Evolutionary conservation across 2,888 invertebrate species (phyloP).

Genomic region (Eilema caniola): DNA sequence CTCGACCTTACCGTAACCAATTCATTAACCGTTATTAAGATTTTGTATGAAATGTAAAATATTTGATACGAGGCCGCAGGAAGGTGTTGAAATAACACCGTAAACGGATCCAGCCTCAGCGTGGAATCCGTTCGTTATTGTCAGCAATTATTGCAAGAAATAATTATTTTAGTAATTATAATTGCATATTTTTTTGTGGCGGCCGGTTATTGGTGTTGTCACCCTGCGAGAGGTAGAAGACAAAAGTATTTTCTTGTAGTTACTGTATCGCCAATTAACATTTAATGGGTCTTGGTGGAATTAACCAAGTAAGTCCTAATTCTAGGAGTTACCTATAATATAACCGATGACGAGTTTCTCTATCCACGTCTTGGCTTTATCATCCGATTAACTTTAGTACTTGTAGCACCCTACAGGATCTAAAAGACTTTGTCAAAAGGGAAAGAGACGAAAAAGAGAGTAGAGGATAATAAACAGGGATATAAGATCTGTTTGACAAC

Average conservation of each 20-base stretch:
- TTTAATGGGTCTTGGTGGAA: too few relatives aligned
- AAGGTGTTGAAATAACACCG: constrained; percentile 42
- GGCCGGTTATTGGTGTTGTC: constrained; percentile 27
- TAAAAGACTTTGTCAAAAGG: too few relatives aligned
- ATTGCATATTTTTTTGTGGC: constrained; percentile 14
- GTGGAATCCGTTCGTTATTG: constrained; percentile 36
- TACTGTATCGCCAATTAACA: background rate
- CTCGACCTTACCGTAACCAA: constrained; percentile 45
- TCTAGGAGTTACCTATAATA: too few relatives aligned
- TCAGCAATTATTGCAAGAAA: constrained; percentile 27
- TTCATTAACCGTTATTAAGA: constrained; percentile 42
- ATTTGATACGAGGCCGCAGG: constrained; percentile 47
- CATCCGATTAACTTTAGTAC: too few relatives aligned
- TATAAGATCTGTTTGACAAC: too few relatives aligned
- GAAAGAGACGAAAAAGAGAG: too few relatives aligned
- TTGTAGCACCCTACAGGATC: too few relatives aligned
- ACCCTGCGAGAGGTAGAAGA: constrained; percentile 23
- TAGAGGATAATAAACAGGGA: too few relatives aligned
- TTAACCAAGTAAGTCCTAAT: too few relatives aligned
- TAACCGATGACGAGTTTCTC: too few relatives aligned
- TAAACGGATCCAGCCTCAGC: constrained; percentile 36
- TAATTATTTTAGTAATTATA: constrained; percentile 19
- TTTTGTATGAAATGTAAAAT: constrained; percentile 42
- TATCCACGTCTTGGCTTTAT: too few relatives aligned
- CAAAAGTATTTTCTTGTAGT: background rate